Percentiles rank a stretch among this genome's conserved stretches.
Evolutionary conservation across 1,140 invertebrate species (phyloP).

Genomic region (Seison nebaliae): DNA sequence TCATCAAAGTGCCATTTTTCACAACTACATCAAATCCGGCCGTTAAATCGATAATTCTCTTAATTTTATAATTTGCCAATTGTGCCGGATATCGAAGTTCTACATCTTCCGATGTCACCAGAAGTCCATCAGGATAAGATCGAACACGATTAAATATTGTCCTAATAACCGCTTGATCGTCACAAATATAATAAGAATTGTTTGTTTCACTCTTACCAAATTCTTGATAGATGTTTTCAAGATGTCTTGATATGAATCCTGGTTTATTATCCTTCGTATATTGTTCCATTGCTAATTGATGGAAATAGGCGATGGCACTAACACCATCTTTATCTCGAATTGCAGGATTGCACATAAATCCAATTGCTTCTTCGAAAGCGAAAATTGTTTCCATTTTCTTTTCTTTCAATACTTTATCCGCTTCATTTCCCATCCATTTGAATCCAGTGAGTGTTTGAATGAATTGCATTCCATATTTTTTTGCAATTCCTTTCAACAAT

Average conservation of each 20-base stretch:
- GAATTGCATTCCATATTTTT: conserved; percentile 40
- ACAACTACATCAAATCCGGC: conserved; percentile 53
- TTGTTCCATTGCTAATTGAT: conserved; percentile 17
- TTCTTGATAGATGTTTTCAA: too few species aligned
- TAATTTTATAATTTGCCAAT: conserved; percentile 43
- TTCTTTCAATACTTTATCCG: conserved; percentile 38
- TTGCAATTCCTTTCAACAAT: conserved; percentile 56
- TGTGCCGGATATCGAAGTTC: conserved; percentile 17
- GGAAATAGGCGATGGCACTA: conserved; percentile 47
- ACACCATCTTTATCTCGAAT: conserved; percentile 88
- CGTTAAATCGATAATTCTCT: conserved; percentile 53
- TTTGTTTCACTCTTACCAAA: too few species aligned
- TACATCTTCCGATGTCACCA: background rate
- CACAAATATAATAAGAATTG: conserved; percentile 64
- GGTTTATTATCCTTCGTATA: too few species aligned
- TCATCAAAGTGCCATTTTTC: conserved; percentile 40
- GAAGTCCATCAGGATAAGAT: conserved; percentile 35
- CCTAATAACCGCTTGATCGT: conserved; percentile 42
- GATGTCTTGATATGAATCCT: too few species aligned
- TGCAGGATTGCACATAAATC: conserved; percentile 47
- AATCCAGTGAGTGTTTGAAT: conserved; percentile 88
- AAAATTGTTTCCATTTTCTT: conserved; percentile 53
- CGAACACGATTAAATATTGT: conserved; percentile 54
- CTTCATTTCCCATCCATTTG: conserved; percentile 92
- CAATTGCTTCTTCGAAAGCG: conserved; percentile 61